Base-by-base conservation (phyloP, 1,140 invertebrate genomes). In the Druon quercuslanigerum region DNA sequence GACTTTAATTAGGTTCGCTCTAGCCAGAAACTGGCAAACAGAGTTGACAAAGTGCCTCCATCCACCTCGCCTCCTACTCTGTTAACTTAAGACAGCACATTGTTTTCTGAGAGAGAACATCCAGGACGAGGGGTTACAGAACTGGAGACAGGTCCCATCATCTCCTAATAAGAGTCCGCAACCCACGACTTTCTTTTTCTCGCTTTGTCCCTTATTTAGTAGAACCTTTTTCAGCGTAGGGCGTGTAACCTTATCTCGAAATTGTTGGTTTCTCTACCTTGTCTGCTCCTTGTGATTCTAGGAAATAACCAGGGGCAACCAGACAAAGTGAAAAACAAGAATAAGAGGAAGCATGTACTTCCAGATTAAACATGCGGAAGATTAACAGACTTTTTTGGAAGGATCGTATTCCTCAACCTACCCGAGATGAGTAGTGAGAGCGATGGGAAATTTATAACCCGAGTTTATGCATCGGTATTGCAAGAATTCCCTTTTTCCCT, bases 1-100 rank as follows among this genome's bases (percentile, higher is more conserved):
- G 74, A 79, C 77, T 79, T 79, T 79, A 79, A 79, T 79, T 79
- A 79, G 73, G 72, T 71, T 57, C 46, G 17, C 46, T 25, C 57
- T n/a, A 19, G 54, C 75, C 51, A 66, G 57, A 52, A 66, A 66
- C 60, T 40, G 60, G 33, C 33, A 9, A 66, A 66, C 60, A 25
- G 66, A 20, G 66, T 79, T 79, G 77, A 79, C 74, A 75, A 79
- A 79, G 66, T 72, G 33, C 77, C 73, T 17, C 19, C 46, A 66
- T 40, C 25, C 60, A 46, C 54, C n/a, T 33, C 71, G 25, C 54
- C 73, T 72, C 50, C 60, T 66, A 33, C 56, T 19, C 66, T 60
- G 54, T 72, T 52, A 75, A 75, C 50, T 25, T 40, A 20, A 54
- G 66, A 78, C 11, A 51, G 17, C 54, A 25, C 40, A 51, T 72